Percentiles rank a stretch among this genome's conserved stretches.
These are phyloP conservation scores for Calliopum simillimum DNA, from an alignment of 2,888 invertebrate species.

Conservation along the genomic window DNA sequence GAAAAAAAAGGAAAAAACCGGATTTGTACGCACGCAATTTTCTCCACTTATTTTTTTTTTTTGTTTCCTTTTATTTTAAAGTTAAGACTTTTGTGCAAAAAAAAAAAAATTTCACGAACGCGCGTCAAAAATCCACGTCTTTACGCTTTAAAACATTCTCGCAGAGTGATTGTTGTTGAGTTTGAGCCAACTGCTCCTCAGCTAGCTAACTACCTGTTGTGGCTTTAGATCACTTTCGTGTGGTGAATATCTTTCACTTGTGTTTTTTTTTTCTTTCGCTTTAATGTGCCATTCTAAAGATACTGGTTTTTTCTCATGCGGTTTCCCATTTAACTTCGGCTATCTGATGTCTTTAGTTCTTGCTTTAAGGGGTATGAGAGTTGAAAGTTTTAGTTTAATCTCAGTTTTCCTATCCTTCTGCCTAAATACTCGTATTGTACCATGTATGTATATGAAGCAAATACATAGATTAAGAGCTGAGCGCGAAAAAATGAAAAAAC, in stretches of 20 bases:
- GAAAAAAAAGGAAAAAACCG: constrained; percentile 13
- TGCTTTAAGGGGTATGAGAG: not conserved
- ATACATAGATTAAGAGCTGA: too few relatives aligned
- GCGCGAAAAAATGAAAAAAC: too few relatives aligned
- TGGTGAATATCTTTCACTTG: constrained; percentile 36
- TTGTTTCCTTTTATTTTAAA: constrained; percentile 10
- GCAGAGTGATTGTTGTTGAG: constrained; percentile 47
- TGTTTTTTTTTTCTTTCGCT: too few relatives aligned
- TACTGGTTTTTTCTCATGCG: constrained; percentile 38
- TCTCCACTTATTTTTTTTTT: constrained; percentile 32
- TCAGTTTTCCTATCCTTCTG: too few relatives aligned
- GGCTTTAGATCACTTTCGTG: constrained; percentile 42
- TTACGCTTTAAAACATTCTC: constrained; percentile 57
- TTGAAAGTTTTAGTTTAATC: too few relatives aligned
- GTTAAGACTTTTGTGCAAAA: not conserved
- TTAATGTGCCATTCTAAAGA: constrained; percentile 11
- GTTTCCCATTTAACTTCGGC: not conserved
- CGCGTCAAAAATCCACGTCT: constrained; percentile 54
- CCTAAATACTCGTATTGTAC: too few relatives aligned
- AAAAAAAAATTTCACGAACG: not conserved
- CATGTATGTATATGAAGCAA: too few relatives aligned
- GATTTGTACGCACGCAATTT: constrained; percentile 11
- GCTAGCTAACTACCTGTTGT: constrained; percentile 41
- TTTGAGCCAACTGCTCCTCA: constrained; percentile 15
- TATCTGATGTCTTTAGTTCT: not conserved